These are phyloP conservation scores for Megalurothrips usitatus DNA, from an alignment of 2,888 invertebrate genomes.

Conservation along the genomic window DNA sequence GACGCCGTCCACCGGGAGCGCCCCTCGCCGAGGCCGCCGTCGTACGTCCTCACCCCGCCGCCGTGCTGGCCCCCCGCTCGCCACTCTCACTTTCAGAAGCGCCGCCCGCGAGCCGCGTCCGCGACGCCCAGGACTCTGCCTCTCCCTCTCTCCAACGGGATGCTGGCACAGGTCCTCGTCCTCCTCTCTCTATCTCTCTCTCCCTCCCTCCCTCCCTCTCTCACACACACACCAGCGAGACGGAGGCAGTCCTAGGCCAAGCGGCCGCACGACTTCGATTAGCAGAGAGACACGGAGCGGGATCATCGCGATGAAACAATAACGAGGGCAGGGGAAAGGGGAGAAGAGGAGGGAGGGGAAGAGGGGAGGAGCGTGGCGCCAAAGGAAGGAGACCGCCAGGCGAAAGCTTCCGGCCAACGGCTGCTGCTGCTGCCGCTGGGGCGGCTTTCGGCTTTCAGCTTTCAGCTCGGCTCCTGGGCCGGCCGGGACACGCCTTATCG, in stretches of 20 bases:
- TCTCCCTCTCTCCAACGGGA: no score
- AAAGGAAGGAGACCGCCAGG: no score
- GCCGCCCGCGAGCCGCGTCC: not conserved
- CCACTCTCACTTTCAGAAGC: conserved; percentile 1
- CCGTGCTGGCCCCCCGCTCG: not conserved
- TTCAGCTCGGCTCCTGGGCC: no score
- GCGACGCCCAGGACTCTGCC: not conserved
- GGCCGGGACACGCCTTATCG: no score
- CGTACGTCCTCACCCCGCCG: not conserved
- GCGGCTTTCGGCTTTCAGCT: no score
- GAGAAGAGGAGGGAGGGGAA: not conserved
- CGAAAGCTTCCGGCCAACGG: no score
- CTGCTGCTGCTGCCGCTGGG: no score
- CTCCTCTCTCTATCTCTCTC: no score
- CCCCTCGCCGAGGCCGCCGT: not conserved
- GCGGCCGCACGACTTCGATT: not conserved
- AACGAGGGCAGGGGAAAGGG: not conserved
- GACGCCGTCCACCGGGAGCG: not conserved
- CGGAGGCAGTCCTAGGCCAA: not conserved
- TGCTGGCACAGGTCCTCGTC: no score
- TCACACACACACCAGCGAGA: no score
- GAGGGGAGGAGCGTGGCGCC: not conserved
- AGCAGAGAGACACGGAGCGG: not conserved
- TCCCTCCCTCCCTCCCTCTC: no score
- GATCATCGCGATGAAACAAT: not conserved